phyloP scores from a whole-genome alignment of 2,797 vertebrate genomes.

The Leptatherina wallacei region DNA sequence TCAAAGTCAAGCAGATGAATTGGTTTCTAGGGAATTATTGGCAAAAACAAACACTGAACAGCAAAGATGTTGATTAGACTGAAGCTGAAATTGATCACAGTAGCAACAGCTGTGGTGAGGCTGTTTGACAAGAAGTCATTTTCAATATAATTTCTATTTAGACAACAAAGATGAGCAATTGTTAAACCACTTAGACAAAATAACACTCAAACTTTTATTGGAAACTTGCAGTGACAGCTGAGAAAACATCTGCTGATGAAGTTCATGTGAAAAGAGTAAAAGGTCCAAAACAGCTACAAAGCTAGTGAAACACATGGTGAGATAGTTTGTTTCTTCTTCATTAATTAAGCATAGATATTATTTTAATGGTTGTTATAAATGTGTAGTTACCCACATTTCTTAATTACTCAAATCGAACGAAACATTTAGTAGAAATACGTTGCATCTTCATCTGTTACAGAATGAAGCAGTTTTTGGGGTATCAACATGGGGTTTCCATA shows the following conservation, averaged over 20 bases:
- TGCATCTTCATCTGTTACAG: constrained; percentile 72
- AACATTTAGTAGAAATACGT: constrained; percentile 52
- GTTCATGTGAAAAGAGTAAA: not conserved
- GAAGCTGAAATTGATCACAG: not conserved
- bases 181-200: not conserved
- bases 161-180: not conserved
- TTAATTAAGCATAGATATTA: not conserved
- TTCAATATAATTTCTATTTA: not conserved
- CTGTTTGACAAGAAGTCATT: not conserved
- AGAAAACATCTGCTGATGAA: not conserved
- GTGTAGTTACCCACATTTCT: constrained; percentile 5
- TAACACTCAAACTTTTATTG: not conserved
- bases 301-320: too few relatives aligned
- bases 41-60: not conserved
- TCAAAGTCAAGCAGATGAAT: not conserved
- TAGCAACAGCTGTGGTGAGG: not conserved
- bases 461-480: constrained; percentile 71
- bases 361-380: not conserved
- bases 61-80: not conserved
- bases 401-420: constrained; percentile 45
- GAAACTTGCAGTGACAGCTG: not conserved
- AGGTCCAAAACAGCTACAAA: not conserved
- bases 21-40: not conserved
- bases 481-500: constrained; percentile 73
- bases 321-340: too few relatives aligned